Evolutionary conservation across 2,797 vertebrate species (phyloP), one percentile per base, ranked within the genome.

Genomic region (Gallinago solitaria): DNA sequence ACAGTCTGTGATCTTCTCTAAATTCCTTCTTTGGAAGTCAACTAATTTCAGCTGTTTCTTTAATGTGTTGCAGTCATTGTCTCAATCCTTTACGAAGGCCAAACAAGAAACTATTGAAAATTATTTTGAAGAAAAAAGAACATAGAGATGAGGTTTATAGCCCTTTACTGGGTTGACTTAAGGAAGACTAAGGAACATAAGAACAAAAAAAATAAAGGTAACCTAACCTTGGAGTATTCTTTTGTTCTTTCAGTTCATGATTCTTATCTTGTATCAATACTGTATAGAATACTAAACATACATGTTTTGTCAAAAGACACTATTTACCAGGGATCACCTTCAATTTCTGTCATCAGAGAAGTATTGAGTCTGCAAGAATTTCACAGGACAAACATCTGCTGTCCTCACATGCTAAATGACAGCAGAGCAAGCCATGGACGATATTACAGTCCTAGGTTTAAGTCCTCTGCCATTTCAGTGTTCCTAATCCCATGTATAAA

Each of bases 51-150:
- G 11, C 67, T 86, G 27, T 53, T 84, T 24, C 95, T 96, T 94
- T 78, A 74, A 81, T 95, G 17, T 79, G n/a, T 97, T 98, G 41
- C 93, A 98, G 97, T 51, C 61, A 4, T 0, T 95, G 95, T 64
- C 4, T 32, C 83, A 91, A 91, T 79, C 73, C 86, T 95, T 90
- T 98, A 74, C 75, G 1, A 83, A 93, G 11, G 25, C 64, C 60
- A 21, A 27, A 16, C 24, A 83, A 71, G 7, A 56, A 30, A 79
- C 7, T 93, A 6, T 6, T 75, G 50, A 8, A 17, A 64, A 27
- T 47, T 51, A n/a, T 53, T 12, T 1, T 2, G 53, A 90, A 86
- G 53, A 90, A 23, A 84, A 90, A 8, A 94, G 56, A 9, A 33
- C 14, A 0, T 1, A 56, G 19, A 33, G 25, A 96, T 17, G 68